Conservation (phyloP, 2,888 invertebrate species). For the Folsomia manolachei region DNA sequence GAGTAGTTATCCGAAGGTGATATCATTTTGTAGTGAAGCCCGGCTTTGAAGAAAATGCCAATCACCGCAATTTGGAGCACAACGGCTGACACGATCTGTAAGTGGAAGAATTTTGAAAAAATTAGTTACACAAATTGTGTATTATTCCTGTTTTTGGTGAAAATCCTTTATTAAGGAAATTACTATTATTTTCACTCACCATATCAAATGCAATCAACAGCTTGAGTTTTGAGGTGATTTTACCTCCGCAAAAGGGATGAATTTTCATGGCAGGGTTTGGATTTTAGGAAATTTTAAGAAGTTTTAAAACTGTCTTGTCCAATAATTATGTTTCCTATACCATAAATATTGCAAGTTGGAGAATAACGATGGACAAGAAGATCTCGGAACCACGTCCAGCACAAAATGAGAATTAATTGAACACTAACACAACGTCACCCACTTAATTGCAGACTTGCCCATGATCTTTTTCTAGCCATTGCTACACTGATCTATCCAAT, state of each 20-base stretch:
- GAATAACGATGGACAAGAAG: too few relatives aligned
- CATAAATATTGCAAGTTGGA: too few relatives aligned
- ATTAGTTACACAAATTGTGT: too few relatives aligned
- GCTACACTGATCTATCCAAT: too few relatives aligned
- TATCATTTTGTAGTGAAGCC: background rate
- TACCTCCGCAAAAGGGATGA: background rate
- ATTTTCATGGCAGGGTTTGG: background rate
- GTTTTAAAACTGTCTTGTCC: background rate
- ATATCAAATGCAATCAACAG: slow-evolving; percentile 7
- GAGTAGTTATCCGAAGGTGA: background rate
- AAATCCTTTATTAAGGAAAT: background rate
- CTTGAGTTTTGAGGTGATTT: background rate
- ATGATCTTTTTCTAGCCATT: too few relatives aligned
- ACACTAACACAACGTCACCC: too few relatives aligned
- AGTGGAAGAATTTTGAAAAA: background rate
- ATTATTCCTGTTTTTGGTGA: background rate
- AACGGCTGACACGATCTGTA: slow-evolving; percentile 5
- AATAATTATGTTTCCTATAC: too few relatives aligned
- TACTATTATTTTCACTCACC: background rate
- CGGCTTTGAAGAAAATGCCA: background rate
- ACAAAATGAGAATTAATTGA: too few relatives aligned
- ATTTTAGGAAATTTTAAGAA: too few relatives aligned
- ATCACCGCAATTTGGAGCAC: background rate
- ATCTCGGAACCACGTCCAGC: too few relatives aligned
- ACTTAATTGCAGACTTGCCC: too few relatives aligned